Percentiles rank a stretch among this genome's conserved stretches.
These are phyloP conservation scores for Grammomys surdaster DNA, from an alignment of 2,113 vertebrate species.

Conservation along the genomic window DNA sequence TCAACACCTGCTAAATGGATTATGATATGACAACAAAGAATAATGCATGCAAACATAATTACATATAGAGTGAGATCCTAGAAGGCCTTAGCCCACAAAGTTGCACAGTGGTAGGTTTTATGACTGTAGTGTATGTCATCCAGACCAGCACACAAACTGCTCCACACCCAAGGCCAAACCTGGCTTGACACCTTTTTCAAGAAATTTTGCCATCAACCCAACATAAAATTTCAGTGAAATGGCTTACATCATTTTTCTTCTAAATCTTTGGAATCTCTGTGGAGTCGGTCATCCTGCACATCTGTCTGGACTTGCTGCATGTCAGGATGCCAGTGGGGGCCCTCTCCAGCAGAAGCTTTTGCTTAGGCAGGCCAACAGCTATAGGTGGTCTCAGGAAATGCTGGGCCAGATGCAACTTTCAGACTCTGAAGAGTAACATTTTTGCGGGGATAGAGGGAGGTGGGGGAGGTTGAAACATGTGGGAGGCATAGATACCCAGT, in stretches of 20 bases:
- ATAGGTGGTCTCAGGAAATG: background rate
- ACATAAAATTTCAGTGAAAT: background rate
- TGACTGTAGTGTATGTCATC: background rate
- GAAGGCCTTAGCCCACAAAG: background rate
- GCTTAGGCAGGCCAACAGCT: background rate
- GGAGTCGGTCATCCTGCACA: background rate
- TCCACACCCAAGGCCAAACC: background rate
- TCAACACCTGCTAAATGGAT: background rate
- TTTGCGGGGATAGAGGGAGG: too few species aligned
- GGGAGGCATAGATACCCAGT: background rate
- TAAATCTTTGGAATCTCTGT: background rate
- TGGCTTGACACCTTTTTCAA: too few species aligned
- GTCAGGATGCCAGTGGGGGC: background rate
- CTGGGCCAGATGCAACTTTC: background rate
- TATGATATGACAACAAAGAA: background rate
- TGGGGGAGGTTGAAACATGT: background rate
- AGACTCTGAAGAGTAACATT: background rate
- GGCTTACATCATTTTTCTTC: background rate
- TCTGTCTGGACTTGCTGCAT: background rate
- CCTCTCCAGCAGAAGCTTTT: background rate
- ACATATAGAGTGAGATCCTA: background rate
- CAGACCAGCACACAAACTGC: background rate
- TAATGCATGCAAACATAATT: background rate
- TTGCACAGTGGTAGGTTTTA: background rate
- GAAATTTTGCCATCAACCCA: background rate